A percentile compares a stretch with the other conserved stretches of the same genome.
Evolutionary conservation across 1,140 invertebrate genomes (phyloP).

Genomic region (Doryteuthis pealeii): DNA sequence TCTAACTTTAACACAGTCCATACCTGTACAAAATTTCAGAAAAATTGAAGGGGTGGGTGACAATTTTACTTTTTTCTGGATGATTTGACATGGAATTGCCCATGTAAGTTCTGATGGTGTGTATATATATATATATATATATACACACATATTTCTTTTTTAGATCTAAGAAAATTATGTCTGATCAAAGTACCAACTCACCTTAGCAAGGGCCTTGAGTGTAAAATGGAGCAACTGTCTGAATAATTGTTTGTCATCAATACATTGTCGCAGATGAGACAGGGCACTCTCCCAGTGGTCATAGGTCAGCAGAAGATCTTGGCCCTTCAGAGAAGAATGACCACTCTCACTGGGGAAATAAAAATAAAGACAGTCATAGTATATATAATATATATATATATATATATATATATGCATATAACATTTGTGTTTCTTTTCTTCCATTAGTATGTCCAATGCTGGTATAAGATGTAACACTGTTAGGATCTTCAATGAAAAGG

Average conservation of each 20-base stretch:
- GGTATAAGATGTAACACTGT: too few species aligned
- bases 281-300: constrained; percentile 11
- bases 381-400: background rate
- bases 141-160: too few species aligned
- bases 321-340: background rate
- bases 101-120: too few species aligned
- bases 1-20: too few species aligned
- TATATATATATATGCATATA: background rate
- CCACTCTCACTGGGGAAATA: background rate
- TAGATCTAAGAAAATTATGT: too few species aligned
- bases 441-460: too few species aligned
- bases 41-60: too few species aligned
- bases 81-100: too few species aligned
- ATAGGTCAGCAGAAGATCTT: background rate
- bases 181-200: background rate
- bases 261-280: background rate
- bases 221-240: constrained; percentile 1
- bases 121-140: too few species aligned
- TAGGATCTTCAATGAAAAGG: too few species aligned
- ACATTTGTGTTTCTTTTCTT: background rate
- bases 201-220: background rate
- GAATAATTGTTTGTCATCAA: background rate
- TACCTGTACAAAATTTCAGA: too few species aligned
- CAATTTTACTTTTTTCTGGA: too few species aligned
- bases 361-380: background rate